phyloP scores from a whole-genome alignment of 2,888 invertebrate species.

The Pristionchus fissidentatus region DNA sequence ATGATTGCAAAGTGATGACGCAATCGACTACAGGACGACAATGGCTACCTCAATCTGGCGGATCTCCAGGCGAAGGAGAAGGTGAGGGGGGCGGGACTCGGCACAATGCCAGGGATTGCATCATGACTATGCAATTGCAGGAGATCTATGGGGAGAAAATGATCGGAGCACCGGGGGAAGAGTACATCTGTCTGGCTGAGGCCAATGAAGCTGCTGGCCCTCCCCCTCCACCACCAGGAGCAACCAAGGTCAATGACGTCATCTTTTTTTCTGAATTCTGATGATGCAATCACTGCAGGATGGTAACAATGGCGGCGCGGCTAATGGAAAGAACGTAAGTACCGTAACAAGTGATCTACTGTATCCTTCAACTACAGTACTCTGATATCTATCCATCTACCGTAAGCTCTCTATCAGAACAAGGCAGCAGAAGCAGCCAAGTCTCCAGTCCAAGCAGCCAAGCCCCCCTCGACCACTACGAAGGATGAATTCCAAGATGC shows the following conservation, averaged over 20 bases:
- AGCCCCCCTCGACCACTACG: neutral
- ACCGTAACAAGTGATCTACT: neutral
- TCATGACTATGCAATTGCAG: neutral
- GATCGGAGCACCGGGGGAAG: slow-evolving; percentile 16
- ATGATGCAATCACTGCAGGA: neutral
- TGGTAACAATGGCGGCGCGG: neutral
- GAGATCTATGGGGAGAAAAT: slow-evolving; percentile 21
- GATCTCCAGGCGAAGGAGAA: slow-evolving; percentile 27
- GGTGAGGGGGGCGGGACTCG: neutral
- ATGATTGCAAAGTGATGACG: neutral
- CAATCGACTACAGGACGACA: slow-evolving; percentile 16
- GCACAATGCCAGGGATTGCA: neutral
- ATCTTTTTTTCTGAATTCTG: no score
- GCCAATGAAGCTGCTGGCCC: neutral
- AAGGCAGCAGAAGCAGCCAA: neutral
- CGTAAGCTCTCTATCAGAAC: no score
- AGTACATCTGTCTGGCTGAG: slow-evolving; percentile 16
- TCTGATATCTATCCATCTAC: no score
- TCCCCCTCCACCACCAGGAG: neutral
- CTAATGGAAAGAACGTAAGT: neutral
- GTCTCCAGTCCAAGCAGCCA: neutral
- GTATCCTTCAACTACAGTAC: neutral
- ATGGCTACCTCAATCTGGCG: slow-evolving; percentile 16
- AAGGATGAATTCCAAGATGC: slow-evolving; percentile 18
- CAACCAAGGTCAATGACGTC: neutral